Evolutionary conservation across 2,797 vertebrate species (phyloP).

Genomic region (Tamandua tetradactyla): DNA sequence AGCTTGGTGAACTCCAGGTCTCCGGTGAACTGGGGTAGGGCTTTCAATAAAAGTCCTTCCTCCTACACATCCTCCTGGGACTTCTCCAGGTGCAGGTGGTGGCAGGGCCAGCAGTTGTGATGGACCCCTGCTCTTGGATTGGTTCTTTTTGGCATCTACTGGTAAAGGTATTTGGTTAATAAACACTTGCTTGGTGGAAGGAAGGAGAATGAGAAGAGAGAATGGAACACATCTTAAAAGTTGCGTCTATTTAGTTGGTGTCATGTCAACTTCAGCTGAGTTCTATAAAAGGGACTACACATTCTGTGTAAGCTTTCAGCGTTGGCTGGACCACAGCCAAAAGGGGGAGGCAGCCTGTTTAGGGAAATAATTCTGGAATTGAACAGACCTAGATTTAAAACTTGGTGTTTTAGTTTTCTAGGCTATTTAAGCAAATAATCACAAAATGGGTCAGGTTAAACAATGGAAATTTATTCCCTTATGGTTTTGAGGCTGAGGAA

Average conservation of each 20-base stretch:
- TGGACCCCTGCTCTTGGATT: not conserved
- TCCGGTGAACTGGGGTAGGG: not conserved
- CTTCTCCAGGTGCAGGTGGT: not conserved
- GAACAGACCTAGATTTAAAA: not conserved
- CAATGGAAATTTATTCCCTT: too few species aligned
- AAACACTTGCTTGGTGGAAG: not conserved
- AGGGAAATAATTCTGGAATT: not conserved
- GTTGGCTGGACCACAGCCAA: not conserved
- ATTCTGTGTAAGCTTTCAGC: not conserved
- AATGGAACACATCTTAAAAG: not conserved
- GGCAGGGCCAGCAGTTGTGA: not conserved
- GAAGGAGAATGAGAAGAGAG: not conserved
- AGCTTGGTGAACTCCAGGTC: not conserved
- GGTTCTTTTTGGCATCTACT: not conserved
- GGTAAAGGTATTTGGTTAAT: not conserved
- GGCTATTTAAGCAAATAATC: too few species aligned
- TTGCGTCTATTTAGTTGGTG: not conserved
- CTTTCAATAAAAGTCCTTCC: not conserved
- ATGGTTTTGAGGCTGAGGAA: too few species aligned
- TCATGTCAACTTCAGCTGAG: not conserved
- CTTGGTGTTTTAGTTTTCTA: not conserved
- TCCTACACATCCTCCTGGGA: not conserved
- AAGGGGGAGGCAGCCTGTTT: not conserved
- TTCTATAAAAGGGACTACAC: not conserved
- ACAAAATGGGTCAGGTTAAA: too few species aligned